Evolutionary conservation across 2,113 vertebrate species (phyloP), one percentile per base, ranked within the genome.

Genomic region (Gasterosteus aculeatus): DNA sequence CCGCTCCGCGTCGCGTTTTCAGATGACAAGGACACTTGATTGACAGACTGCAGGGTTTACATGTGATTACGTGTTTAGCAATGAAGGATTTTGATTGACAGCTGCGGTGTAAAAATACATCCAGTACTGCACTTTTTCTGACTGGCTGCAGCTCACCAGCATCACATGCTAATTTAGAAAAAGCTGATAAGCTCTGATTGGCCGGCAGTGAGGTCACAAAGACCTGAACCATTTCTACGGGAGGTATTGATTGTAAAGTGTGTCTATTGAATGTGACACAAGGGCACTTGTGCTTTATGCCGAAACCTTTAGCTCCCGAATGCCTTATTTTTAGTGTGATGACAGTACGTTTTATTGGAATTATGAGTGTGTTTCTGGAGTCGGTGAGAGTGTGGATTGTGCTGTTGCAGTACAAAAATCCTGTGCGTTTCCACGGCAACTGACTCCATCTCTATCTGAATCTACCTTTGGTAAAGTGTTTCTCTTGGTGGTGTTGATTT

Each of bases 1-100:
- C 84, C 58, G 46, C 86, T 84, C 8, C 89, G 47, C 5, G 85
- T 82, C 10, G 49, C 69, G 56, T 82, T 91, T 70, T 83, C 90
- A 26, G 82, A 80, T 1, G 86, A 92, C 72, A 95, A 95, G 60
- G 90, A 90, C 87, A 74, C 87, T 47, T 93, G 89, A 90, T 41
- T 39, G 60, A 22, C 2, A 1, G 44, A 16, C 54, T 6, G 39
- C 1, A 12, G 64, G 19, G 22, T 31, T 59, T 59, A 1, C 1
- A 8, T 15, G 33, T 10, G n/a, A 26, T 66, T 5, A n/a, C 14
- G 22, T 60, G 31, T 59, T 61, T 12, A 14, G 26, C 38, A 7
- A 10, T 42, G 49, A 41, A 22, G 39, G n/a, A 57, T 38, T 72
- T 35, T 58, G 69, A 77, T 69, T 63, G 64, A 44, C 70, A 44